These are phyloP conservation scores for Xestia sexstrigata DNA, from an alignment of 2,888 invertebrate species.

Conservation along the genomic window DNA sequence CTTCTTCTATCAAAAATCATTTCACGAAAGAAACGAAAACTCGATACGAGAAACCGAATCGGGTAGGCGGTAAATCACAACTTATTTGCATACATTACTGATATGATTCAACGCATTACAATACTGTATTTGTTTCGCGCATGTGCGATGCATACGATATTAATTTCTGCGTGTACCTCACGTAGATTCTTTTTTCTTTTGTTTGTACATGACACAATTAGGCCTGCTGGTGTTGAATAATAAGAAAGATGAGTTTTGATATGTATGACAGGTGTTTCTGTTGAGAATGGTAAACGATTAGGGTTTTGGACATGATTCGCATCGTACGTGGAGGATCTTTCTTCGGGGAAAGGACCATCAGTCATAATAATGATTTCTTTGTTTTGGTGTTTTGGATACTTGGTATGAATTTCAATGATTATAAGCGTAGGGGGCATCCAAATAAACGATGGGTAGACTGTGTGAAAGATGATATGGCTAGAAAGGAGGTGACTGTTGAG, in stretches of 20 bases:
- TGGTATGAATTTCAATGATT: neutral
- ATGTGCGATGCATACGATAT: conserved; percentile 76
- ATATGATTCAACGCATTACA: conserved; percentile 83
- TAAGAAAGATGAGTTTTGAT: conserved; percentile 52
- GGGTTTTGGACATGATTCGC: conserved; percentile 36
- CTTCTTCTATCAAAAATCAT: conserved; percentile 35
- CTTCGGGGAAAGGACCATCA: conserved; percentile 30
- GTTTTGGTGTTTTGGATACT: conserved; percentile 9
- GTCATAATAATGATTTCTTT: conserved; percentile 32
- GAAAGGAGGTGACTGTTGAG: neutral
- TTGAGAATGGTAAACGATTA: conserved; percentile 29
- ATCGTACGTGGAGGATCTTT: conserved; percentile 28
- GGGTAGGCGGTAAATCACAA: conserved; percentile 74
- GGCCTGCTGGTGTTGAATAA: conserved; percentile 56
- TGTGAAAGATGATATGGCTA: neutral
- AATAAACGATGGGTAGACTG: neutral
- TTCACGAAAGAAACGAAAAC: conserved; percentile 45
- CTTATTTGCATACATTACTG: conserved; percentile 77
- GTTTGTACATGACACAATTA: conserved; percentile 68
- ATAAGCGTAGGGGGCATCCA: neutral
- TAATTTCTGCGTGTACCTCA: conserved; percentile 55
- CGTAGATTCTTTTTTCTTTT: conserved; percentile 63
- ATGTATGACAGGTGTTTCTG: conserved; percentile 53
- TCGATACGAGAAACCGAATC: conserved; percentile 56
- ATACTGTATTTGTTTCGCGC: conserved; percentile 79